These are phyloP conservation scores for Amphilophus citrinellus DNA, from an alignment of 2,113 vertebrate species.

Conservation along the genomic window DNA sequence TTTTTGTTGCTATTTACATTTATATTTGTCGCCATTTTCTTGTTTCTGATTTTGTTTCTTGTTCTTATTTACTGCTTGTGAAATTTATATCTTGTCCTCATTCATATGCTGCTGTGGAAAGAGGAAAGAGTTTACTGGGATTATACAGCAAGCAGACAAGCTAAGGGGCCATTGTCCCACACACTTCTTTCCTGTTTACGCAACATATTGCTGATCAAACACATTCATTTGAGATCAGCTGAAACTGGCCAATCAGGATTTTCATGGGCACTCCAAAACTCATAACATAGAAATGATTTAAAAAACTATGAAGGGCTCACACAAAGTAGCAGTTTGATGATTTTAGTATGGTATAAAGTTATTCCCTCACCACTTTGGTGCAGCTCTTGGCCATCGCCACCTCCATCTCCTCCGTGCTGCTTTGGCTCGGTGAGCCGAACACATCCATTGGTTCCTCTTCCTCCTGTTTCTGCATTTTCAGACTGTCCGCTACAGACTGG, in stretches of 20 bases:
- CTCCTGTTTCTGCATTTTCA: constrained; percentile 83
- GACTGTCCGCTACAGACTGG: constrained; percentile 88
- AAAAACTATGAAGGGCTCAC: background rate
- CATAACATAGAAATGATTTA: too few species aligned
- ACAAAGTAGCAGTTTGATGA: background rate
- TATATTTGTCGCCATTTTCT: too few species aligned
- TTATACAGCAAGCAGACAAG: too few species aligned
- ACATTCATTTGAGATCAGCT: background rate
- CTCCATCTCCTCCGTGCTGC: constrained; percentile 87
- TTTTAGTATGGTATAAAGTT: background rate
- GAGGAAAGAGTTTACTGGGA: too few species aligned
- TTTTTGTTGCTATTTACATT: too few species aligned
- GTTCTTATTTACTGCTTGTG: too few species aligned
- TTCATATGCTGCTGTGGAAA: too few species aligned
- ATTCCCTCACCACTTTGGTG: constrained; percentile 84
- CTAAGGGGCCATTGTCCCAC: too few species aligned
- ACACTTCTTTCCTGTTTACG: background rate
- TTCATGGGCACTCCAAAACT: too few species aligned
- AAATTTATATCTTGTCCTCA: too few species aligned
- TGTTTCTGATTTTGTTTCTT: too few species aligned
- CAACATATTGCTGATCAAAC: background rate
- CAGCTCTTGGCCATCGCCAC: constrained; percentile 82
- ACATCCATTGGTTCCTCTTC: constrained; percentile 84
- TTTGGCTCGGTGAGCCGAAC: constrained; percentile 80
- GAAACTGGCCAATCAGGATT: background rate